A percentile compares a stretch with the other conserved stretches of the same genome.
phyloP scores from a whole-genome alignment of 2,113 vertebrate species.

The Ceyx cyanopectus region DNA sequence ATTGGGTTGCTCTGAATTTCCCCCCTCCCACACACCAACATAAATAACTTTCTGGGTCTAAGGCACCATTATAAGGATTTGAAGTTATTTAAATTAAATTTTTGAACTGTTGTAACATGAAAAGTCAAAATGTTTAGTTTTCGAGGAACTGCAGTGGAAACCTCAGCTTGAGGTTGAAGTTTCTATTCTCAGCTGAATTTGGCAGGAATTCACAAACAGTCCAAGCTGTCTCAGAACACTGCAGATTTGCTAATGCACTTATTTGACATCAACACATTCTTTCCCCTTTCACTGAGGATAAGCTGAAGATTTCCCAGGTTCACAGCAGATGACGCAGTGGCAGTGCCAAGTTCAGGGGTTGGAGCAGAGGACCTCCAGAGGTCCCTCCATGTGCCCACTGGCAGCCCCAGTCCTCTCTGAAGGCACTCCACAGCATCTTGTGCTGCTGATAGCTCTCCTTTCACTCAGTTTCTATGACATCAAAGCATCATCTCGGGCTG shows the following conservation, averaged over 20 bases:
- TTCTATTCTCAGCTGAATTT: background rate
- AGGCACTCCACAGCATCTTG: background rate
- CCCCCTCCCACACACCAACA: background rate
- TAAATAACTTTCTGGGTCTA: background rate
- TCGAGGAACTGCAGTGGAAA: background rate
- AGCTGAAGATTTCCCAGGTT: background rate
- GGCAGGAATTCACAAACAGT: background rate
- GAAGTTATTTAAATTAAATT: background rate
- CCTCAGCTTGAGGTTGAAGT: background rate
- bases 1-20: background rate
- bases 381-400: rapidly evolving
- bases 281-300: background rate
- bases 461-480: background rate
- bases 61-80: background rate
- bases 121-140: background rate
- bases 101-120: background rate
- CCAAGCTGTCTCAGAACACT: background rate
- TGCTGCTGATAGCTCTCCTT: background rate
- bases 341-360: background rate
- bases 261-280: background rate
- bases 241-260: background rate
- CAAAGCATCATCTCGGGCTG: background rate
- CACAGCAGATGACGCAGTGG: background rate
- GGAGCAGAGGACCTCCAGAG: background rate
- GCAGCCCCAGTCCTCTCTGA: background rate